Evolutionary conservation across 2,888 invertebrate species (phyloP), one percentile per base, ranked within the genome.

Genomic region (Drosophila melanosoma): DNA sequence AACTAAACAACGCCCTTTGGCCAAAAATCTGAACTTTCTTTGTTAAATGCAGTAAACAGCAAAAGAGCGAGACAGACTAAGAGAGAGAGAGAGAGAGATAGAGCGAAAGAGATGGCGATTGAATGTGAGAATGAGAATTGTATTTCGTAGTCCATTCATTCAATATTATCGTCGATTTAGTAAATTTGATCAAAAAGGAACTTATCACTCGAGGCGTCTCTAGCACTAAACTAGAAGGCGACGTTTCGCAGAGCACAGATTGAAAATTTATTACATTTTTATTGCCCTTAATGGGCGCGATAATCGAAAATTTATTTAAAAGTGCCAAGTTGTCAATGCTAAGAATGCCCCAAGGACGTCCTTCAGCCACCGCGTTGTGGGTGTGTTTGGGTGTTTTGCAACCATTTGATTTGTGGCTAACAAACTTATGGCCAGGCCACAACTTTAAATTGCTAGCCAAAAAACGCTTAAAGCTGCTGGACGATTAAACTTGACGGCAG

Each of bases 231-330:
- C 79, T 79, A 65, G 67, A 65, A 70, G 83, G 69, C 75, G 68
- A 56, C 58, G 53, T 17, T 23, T 12, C 26, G 11, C 26, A 29
- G 38, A 38, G 56, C 61, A 48, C 76, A 85, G 89, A 90, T 90
- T 90, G 91, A 88, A 90, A 90, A 90, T 90, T 90, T 90, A 90
- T 90, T 90, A 81, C 82, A 76, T 83, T 90, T 90, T 90, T 90
- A 90, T 90, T 90, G 87, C 91, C 90, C 82, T 85, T 86, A 90
- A 90, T 88, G 89, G 81, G 68, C 79, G 82, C 87, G 91, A 90
- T 90, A 90, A 90, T 90, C 89, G 89, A 88, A 90, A 90, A 86
- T 90, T 88, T 90, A 90, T 90, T 90, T 90, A 89, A 83, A 83
- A 82, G 82, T 81, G 78, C 71, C 71, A 80, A 80, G 81, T 80